phyloP scores from a whole-genome alignment of 2,797 vertebrate genomes.

The Schizopygopsis malacanthus region DNA sequence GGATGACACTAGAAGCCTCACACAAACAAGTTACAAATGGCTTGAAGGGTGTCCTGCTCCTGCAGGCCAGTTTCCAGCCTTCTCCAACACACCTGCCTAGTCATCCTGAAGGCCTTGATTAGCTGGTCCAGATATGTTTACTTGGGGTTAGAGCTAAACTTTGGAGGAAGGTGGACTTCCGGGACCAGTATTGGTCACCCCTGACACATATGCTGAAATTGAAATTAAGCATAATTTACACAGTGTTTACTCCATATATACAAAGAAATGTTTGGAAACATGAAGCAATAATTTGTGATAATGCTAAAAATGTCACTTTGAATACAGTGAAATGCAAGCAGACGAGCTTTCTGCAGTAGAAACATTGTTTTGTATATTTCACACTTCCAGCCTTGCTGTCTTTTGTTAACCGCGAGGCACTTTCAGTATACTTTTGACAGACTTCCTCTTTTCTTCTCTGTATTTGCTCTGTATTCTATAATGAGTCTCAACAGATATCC shows the following conservation, averaged over 20 bases:
- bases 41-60: not conserved
- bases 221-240: not conserved
- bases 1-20: not conserved
- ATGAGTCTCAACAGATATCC: conserved; percentile 43
- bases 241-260: not conserved
- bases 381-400: conserved; percentile 21
- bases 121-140: not conserved
- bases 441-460: conserved; percentile 29
- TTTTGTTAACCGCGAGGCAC: conserved; percentile 13
- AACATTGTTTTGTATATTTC: conserved; percentile 11
- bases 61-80: not conserved
- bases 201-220: not conserved
- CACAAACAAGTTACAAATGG: not conserved
- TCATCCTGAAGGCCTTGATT: not conserved
- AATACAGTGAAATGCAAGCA: not conserved
- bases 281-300: not conserved
- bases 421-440: conserved; percentile 26
- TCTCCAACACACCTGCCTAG: not conserved
- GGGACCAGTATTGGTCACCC: not conserved
- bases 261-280: not conserved
- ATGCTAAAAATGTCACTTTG: not conserved
- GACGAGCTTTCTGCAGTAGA: not conserved
- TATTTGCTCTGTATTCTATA: conserved; percentile 17
- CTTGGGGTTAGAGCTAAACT: not conserved
- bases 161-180: not conserved